Evolutionary conservation across 2,113 vertebrate genomes (phyloP).

Genomic region (Carlito syrichta): DNA sequence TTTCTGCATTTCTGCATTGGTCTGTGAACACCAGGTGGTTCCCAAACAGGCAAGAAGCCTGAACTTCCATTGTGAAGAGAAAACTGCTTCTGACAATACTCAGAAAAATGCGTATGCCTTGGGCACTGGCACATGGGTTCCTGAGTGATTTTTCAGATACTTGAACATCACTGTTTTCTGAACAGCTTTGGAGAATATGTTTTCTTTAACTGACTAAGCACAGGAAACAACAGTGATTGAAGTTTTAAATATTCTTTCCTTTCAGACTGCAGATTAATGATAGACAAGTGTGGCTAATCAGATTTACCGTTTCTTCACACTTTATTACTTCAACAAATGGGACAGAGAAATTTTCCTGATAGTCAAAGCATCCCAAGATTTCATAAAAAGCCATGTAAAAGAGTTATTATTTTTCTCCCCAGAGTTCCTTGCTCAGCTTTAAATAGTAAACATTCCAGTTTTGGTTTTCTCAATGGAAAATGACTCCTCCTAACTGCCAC

Average conservation of each 20-base stretch:
- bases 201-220: conserved; percentile 6
- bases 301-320: conserved; percentile 40
- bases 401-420: not conserved
- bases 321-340: conserved; percentile 55
- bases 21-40: conserved; percentile 51
- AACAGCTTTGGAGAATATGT: not conserved
- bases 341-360: conserved; percentile 11
- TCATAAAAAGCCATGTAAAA: conserved; percentile 33
- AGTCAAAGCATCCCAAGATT: conserved; percentile 1
- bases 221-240: not conserved
- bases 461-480: conserved; percentile 18
- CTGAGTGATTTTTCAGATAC: not conserved
- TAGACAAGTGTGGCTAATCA: conserved; percentile 19
- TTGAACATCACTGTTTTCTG: not conserved
- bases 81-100: conserved; percentile 7
- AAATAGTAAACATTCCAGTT: not conserved
- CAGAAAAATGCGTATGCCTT: not conserved
- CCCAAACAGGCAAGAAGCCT: conserved; percentile 23
- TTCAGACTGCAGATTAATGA: not conserved
- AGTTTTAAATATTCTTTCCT: not conserved
- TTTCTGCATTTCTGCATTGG: conserved; percentile 47
- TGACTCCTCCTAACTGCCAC: not conserved
- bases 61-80: not conserved
- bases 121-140: not conserved
- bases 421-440: not conserved